Evolutionary conservation across 1,140 invertebrate species (phyloP), one percentile per base, ranked within the genome.

Genomic region (Leptoteleia sp.): DNA sequence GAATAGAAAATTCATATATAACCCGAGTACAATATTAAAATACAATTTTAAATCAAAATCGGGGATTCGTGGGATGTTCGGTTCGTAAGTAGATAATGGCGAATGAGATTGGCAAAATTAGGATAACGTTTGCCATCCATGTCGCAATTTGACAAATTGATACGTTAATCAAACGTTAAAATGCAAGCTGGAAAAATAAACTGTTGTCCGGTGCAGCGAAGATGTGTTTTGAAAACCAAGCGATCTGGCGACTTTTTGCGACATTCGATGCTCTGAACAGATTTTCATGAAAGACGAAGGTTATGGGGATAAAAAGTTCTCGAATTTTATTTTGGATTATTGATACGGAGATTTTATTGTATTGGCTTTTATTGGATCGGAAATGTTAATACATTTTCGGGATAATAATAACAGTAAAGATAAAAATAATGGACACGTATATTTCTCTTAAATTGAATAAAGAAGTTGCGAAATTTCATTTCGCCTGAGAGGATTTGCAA

Each of bases 1-100:
- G 59, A 50, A 64, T 64, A 64, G 59, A n/a, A 25, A 50, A 42
- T 64, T 45, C 45, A 50, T 65, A 65, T 47, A 50, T 62, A 48
- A 65, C 16, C 1, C 19, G 19, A 11, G n/a, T 5, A 16, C 42
- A 11, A 33, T 65, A 43, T 65, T 43, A 50, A 65, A 52, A 52
- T 52, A 65, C 47, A 52, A 52, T 22, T 33, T 52, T 52, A 65
- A 65, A 65, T 65, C 13, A 52, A 65, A 50, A 65, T 61, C 47
- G 59, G 6, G n/a, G 8, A 50, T 38, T 64, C 17, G 31, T 12
- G 19, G 19, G 11, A 25, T 25, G 37, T 17, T 42, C 27, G 22
- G 15, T 17, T 38, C n/a, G 35, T 17, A 57, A 57, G 38, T n/a
- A n/a, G n/a, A n/a, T 37, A 42, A 42, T 29, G 17, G 1, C 12